Conservation (phyloP, 2,113 vertebrate genomes). For the Mohoua ochrocephala region DNA sequence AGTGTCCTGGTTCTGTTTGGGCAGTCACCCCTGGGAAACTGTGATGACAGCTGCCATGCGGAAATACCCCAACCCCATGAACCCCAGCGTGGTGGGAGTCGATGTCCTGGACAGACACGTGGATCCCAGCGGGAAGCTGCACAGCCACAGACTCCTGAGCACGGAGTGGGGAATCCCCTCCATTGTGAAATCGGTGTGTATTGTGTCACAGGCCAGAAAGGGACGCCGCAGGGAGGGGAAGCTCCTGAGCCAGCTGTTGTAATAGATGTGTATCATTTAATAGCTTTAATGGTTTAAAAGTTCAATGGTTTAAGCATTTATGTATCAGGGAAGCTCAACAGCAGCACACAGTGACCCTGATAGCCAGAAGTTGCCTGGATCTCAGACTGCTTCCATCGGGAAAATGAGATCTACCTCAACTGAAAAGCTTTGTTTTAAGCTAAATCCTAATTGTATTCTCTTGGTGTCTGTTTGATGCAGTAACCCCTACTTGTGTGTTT, state of each 20-base stretch:
- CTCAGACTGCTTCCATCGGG: not conserved
- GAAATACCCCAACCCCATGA: conserved; percentile 99
- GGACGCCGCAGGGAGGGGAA: not conserved
- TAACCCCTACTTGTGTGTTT: not conserved
- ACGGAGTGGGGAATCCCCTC: conserved; percentile 96
- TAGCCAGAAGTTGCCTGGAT: not conserved
- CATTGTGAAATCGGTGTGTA: conserved; percentile 90
- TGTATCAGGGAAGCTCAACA: not conserved
- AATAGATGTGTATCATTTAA: rapidly evolving
- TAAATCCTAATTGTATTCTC: not conserved
- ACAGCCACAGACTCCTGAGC: conserved; percentile 91
- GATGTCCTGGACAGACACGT: conserved; percentile 87
- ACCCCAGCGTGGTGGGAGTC: conserved; percentile 91
- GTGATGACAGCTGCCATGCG: conserved; percentile 96
- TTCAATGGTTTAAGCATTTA: not conserved
- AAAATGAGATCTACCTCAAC: not conserved
- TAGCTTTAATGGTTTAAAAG: not conserved
- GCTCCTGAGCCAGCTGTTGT: not conserved
- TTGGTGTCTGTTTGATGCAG: not conserved
- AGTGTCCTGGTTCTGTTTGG: not conserved
- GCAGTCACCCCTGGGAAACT: conserved; percentile 94
- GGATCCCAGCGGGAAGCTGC: conserved; percentile 84
- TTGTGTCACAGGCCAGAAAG: not conserved
- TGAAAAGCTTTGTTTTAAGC: not conserved
- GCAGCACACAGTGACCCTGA: not conserved